Evolutionary conservation across 1,140 invertebrate species (phyloP).

Genomic region (Zaprionus ghesquierei): DNA sequence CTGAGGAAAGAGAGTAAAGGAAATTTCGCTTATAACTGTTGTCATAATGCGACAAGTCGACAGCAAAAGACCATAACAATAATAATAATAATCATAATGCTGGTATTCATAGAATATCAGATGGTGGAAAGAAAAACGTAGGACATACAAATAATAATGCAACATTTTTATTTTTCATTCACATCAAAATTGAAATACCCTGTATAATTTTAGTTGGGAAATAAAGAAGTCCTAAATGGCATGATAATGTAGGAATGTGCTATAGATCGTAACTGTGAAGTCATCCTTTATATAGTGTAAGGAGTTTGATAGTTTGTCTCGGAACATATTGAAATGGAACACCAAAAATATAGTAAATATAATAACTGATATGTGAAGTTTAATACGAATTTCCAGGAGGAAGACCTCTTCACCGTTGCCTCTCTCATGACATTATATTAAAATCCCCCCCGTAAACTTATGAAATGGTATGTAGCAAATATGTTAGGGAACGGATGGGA

Average conservation of each 20-base stretch:
- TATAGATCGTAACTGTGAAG: too few species aligned
- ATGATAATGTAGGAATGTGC: too few species aligned
- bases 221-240: too few species aligned
- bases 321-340: too few species aligned
- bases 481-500: not conserved
- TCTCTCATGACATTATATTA: not conserved
- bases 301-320: too few species aligned
- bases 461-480: not conserved
- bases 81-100: constrained; percentile 23
- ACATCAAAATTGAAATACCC: not conserved
- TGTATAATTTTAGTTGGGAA: too few species aligned
- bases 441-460: not conserved
- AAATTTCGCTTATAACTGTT: not conserved
- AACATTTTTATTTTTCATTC: too few species aligned
- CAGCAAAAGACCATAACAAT: constrained; percentile 22
- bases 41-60: constrained; percentile 30
- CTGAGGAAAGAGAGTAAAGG: not conserved
- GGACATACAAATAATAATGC: not conserved
- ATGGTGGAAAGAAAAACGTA: not conserved
- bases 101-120: constrained; percentile 1
- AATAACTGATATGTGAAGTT: too few species aligned
- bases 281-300: too few species aligned
- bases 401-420: too few species aligned
- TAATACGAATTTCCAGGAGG: too few species aligned
- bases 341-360: too few species aligned